Evolutionary conservation across 1,140 invertebrate genomes (phyloP).

Genomic region (Araneus ventricosus): DNA sequence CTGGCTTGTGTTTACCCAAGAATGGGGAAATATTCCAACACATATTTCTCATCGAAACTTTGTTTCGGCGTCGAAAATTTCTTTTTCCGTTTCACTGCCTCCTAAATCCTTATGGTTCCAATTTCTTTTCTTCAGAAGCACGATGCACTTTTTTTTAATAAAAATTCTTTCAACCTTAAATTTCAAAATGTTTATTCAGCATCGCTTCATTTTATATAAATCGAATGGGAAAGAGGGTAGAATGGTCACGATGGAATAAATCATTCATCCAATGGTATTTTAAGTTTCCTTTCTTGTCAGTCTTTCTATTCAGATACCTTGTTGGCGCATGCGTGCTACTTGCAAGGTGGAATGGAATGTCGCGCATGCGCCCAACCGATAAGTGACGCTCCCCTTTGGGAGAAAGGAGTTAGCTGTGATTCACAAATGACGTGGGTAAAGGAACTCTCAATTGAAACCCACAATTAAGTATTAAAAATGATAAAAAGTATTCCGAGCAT

Average conservation of each 20-base stretch:
- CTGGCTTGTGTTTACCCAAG: not conserved
- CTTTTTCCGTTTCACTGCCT: not conserved
- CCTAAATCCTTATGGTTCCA: not conserved
- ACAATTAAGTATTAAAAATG: no score
- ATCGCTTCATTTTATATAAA: not conserved
- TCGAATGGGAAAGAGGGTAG: not conserved
- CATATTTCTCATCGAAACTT: not conserved
- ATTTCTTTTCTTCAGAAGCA: not conserved
- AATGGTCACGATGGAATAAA: not conserved
- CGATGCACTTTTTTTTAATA: not conserved
- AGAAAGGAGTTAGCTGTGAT: no score
- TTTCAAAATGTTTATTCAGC: slow-evolving; percentile 3
- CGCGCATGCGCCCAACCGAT: no score
- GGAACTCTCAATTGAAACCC: no score
- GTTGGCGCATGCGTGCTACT: no score
- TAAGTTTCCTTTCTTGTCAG: not conserved
- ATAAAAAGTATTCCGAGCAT: no score
- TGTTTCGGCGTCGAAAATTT: not conserved
- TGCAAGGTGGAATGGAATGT: no score
- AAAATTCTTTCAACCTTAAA: not conserved
- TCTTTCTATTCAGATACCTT: not conserved
- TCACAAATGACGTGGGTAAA: no score
- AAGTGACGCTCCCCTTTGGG: no score
- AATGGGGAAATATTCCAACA: not conserved
- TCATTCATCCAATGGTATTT: not conserved